Base-by-base conservation (phyloP, 2,888 invertebrate genomes). In the Tenthredo notha region DNA sequence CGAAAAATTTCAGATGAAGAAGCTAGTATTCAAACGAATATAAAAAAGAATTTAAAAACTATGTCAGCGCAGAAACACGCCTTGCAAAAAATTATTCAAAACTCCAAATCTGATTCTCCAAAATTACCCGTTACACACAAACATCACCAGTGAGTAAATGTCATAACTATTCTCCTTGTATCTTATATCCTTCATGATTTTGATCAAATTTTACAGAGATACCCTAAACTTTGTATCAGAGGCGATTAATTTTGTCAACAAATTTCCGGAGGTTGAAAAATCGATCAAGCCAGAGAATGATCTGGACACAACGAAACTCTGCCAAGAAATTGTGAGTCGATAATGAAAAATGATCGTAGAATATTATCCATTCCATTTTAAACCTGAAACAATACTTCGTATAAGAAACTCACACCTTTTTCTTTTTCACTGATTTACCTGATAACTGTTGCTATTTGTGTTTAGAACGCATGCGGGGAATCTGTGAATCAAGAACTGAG, bases 71-170 rank as follows among this genome's bases (percentile, higher is more conserved):
- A 90, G 3, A 89, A 88, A 58, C 88, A 91, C 61, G 87, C 88
- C 0, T 88, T 92, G 74, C 85, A 90, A 29, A 91, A 91, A 85
- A 86, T 89, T 37, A 54, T 91, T 65, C 84, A 90, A 37, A 86
- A 89, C 58, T 86, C 89, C 0, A 86, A 89, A 1, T 84, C 87
- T 67, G 78, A 85, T n/a, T 47, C 80, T 12, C 33, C 67, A 1
- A 89, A 90, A 4, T 87, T 92, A 72, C 91, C 91, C 21, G 87
- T 92, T 75, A 89, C 92, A 15, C 87, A 90, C 58, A 85, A 88
- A 67, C 86, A 88, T 84, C 90, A 91, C 78, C 78, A 86, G 92
- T 92, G 88, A 21, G 86, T 85, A 12, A n/a, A 29, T 70, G 9
- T 43, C 47, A 74, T 18, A 50, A 25, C 40, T n/a, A 21, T 18